Evolutionary conservation across 2,888 invertebrate genomes (phyloP), one percentile per base, ranked within the genome.

Genomic region (Melieria crassipennis): DNA sequence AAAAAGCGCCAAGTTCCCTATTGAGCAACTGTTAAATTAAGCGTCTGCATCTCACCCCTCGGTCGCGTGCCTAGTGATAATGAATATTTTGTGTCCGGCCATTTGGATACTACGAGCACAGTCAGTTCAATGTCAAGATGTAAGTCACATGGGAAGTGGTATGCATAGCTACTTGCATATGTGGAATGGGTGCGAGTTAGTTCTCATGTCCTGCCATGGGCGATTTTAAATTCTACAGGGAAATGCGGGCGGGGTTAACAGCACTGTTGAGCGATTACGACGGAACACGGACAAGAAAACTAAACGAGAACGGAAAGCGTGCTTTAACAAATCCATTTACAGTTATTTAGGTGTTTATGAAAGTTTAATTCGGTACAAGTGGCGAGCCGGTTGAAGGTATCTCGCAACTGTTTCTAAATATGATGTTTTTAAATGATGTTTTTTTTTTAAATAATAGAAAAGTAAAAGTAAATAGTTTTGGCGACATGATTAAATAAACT

Each of bases 111-210:
- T 82, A 71, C 30, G 30, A 30, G 30, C 30, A 30, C 74, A 80
- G 75, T 73, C 79, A 76, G 85, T 80, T 78, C 80, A 83, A 81
- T 86, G 86, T 78, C 83, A 85, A 83, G 86, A 85, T 79, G 86
- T 86, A 82, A 84, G 85, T 85, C 71, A 57, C 58, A 55, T 42
- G 45, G 47, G 30, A 42, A 46, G 46, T 48, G 16, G 42, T 50
- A 43, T 30, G 47, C 11, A 13, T 3, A 3, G 16, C 6, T 68
- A 62, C 46, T 43, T 13, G 13, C n/a, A 42, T 45, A 30, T 9
- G 7, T 47, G 9, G 30, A 50, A 50, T 10, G 50, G 7, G 50
- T 50, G 11, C 50, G 50, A 7, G 7, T 50, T 10, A 50, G 50
- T 50, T 3, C 50, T 50, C 11, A 50, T 50, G 50, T 30, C 30